A percentile compares a stretch with the other conserved stretches of the same genome.
Evolutionary conservation across 2,888 invertebrate species (phyloP).

Genomic region (Blera fallax): DNA sequence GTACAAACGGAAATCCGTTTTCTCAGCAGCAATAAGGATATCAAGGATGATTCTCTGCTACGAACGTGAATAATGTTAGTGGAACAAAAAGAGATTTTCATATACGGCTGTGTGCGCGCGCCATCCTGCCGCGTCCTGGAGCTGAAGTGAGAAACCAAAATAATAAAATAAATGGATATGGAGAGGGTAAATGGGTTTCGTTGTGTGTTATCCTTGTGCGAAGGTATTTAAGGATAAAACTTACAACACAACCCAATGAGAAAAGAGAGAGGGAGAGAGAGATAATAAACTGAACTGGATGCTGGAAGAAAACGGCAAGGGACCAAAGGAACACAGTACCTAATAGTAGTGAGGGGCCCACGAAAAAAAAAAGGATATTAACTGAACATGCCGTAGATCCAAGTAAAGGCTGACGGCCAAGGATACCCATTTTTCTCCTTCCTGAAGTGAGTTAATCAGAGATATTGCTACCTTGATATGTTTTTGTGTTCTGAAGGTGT

Average conservation of each 20-base stretch:
- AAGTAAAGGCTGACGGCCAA: not conserved
- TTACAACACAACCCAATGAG: not conserved
- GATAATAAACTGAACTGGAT: not conserved
- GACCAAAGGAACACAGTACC: not conserved
- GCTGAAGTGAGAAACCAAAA: slow-evolving; percentile 35
- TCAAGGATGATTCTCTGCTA: slow-evolving; percentile 39
- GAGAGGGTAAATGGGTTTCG: not conserved
- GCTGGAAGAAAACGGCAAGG: not conserved
- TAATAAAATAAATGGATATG: slow-evolving; percentile 17
- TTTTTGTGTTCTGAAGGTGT: slow-evolving; percentile 12
- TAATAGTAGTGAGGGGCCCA: not conserved
- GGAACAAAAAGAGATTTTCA: slow-evolving; percentile 28
- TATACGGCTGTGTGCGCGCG: not conserved
- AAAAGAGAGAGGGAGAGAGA: not conserved
- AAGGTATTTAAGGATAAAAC: slow-evolving; percentile 40
- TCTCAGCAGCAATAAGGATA: slow-evolving; percentile 52
- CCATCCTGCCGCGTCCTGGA: slow-evolving; percentile 26
- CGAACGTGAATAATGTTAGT: slow-evolving; percentile 36
- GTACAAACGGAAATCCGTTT: slow-evolving; percentile 56
- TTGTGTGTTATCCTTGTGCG: not conserved
- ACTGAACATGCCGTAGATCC: slow-evolving; percentile 5
- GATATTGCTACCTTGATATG: slow-evolving; percentile 1
- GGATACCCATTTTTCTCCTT: not conserved
- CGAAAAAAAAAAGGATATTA: slow-evolving; percentile 38
- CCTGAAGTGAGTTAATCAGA: slow-evolving; percentile 23